phyloP scores from a whole-genome alignment of 2,113 vertebrate genomes.

The Irena cyanogastra region DNA sequence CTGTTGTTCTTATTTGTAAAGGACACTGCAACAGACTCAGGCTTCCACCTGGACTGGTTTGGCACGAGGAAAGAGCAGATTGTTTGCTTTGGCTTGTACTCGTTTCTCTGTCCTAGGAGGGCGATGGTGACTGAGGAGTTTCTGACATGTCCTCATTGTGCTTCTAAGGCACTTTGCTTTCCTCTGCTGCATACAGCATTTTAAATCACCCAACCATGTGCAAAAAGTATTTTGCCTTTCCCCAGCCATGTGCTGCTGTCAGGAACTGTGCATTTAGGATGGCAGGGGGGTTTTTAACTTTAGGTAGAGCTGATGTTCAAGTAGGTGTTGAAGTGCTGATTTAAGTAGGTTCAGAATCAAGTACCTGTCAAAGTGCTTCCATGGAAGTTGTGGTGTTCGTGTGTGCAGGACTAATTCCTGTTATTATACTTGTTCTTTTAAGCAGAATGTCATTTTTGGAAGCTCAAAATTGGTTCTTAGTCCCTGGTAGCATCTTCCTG shows the following conservation, averaged over 20 bases:
- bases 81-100: background rate
- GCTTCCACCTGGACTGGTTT: background rate
- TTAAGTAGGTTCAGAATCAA: background rate
- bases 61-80: background rate
- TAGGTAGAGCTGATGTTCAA: background rate
- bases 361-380: background rate
- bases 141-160: background rate
- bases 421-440: background rate
- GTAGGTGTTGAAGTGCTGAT: background rate
- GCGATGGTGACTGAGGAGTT: background rate
- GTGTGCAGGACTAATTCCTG: background rate
- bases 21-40: background rate
- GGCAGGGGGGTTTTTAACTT: background rate
- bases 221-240: background rate
- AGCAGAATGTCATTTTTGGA: background rate
- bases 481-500: background rate
- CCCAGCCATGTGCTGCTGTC: background rate
- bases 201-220: fast-evolving
- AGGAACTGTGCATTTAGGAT: fast-evolving
- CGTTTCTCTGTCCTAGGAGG: background rate
- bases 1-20: background rate
- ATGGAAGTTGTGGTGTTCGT: fast-evolving
- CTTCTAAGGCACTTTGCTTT: background rate
- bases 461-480: background rate
- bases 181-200: background rate